Conservation (phyloP, 2,888 invertebrate genomes). For the Panorpa germanica region DNA sequence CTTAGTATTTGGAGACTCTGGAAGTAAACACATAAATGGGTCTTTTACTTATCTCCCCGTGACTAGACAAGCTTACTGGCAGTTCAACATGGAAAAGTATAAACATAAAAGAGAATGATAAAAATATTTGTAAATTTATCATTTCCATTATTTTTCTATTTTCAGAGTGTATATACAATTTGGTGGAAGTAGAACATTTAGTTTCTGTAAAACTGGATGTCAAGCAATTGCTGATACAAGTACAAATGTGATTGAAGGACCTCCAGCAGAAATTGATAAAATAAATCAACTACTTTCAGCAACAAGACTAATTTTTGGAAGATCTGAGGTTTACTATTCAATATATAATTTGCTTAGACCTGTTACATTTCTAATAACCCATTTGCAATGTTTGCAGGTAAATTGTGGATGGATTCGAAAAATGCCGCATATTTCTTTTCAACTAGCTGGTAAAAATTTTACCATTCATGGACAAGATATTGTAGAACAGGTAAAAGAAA, state of each 20-base stretch:
- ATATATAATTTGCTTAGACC: too few relatives aligned
- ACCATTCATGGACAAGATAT: conserved; percentile 36
- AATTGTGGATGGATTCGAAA: conserved; percentile 35
- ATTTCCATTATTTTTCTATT: too few relatives aligned
- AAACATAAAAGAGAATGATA: too few relatives aligned
- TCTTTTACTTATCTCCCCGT: conserved; percentile 40
- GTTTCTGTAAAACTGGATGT: conserved; percentile 20
- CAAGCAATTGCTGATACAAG: conserved; percentile 24
- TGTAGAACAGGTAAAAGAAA: too few relatives aligned
- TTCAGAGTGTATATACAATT: too few relatives aligned
- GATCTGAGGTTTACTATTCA: conserved; percentile 19
- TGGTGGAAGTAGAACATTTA: conserved; percentile 13
- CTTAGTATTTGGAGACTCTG: conserved; percentile 41
- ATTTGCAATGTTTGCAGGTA: too few relatives aligned
- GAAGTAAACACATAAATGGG: conserved; percentile 38
- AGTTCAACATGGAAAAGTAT: conserved; percentile 45
- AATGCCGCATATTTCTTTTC: conserved; percentile 37
- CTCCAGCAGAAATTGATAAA: conserved; percentile 18
- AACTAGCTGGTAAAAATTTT: conserved; percentile 35
- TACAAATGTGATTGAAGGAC: conserved; percentile 23
- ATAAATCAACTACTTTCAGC: conserved; percentile 23
- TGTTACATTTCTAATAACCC: too few relatives aligned
- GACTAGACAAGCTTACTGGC: conserved; percentile 41
- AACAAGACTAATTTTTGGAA: conserved; percentile 15
- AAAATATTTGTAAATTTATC: too few relatives aligned